Evolutionary conservation across 2,888 invertebrate genomes (phyloP).

Genomic region (Drosophila prostipennis): DNA sequence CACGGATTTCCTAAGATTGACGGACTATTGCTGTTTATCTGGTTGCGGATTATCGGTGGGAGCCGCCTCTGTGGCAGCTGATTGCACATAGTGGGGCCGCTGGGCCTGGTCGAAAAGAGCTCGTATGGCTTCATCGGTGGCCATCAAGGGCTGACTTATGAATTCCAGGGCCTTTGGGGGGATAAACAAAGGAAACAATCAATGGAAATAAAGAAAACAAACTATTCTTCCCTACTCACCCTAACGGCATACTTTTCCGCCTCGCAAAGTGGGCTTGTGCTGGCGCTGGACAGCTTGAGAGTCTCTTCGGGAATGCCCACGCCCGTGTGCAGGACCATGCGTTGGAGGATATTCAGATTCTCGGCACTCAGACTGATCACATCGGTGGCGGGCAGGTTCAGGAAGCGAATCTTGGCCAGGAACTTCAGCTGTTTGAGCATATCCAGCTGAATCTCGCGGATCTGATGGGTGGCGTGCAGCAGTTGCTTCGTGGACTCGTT

Average conservation of each 20-base stretch:
- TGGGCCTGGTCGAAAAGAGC: constrained; percentile 83
- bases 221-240: constrained; percentile 48
- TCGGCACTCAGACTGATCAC: constrained; percentile 82
- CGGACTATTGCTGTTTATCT: constrained; percentile 30
- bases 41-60: constrained; percentile 15
- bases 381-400: constrained; percentile 83
- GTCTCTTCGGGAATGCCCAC: constrained; percentile 83
- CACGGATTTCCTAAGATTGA: constrained; percentile 16
- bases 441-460: constrained; percentile 84
- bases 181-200: not conserved
- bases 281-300: constrained; percentile 77
- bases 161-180: constrained; percentile 77
- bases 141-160: constrained; percentile 82
- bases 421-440: constrained; percentile 83
- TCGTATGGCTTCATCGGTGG: constrained; percentile 83
- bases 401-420: constrained; percentile 81
- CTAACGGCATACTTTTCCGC: constrained; percentile 82
- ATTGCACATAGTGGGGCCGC: constrained; percentile 61
- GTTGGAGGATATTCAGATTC: constrained; percentile 83
- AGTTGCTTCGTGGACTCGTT: constrained; percentile 82
- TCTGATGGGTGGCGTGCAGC: constrained; percentile 81
- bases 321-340: constrained; percentile 83
- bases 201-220: not conserved
- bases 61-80: constrained; percentile 11
- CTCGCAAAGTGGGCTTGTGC: constrained; percentile 80